A percentile compares a stretch with the other conserved stretches of the same genome.
phyloP scores from a whole-genome alignment of 2,113 vertebrate genomes.

The Triplophysa siluroides region DNA sequence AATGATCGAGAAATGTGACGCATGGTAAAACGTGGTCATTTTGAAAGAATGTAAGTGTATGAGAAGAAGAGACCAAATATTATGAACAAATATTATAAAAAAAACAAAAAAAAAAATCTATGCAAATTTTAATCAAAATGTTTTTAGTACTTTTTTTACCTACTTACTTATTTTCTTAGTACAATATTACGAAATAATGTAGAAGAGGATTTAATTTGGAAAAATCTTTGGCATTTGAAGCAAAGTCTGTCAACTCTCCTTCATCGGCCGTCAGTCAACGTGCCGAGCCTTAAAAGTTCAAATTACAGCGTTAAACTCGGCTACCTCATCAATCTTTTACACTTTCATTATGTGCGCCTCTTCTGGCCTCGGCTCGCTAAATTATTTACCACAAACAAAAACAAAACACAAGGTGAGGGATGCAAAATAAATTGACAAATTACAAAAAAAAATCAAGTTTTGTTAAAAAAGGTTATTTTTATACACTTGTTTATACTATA shows the following conservation, averaged over 20 bases:
- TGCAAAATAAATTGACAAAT: background rate
- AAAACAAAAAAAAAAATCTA: background rate
- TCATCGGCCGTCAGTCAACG: slow-evolving; percentile 41
- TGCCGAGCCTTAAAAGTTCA: slow-evolving; percentile 56
- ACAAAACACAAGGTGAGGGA: slow-evolving; percentile 47
- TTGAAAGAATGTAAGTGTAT: no score
- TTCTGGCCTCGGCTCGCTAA: slow-evolving; percentile 59
- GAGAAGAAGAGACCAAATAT: no score
- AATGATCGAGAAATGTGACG: background rate
- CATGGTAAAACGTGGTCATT: no score
- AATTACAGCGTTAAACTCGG: slow-evolving; percentile 64
- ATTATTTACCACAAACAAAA: slow-evolving; percentile 71
- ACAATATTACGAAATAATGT: background rate
- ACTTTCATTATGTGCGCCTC: slow-evolving; percentile 60
- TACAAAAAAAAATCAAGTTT: background rate
- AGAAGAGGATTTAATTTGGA: background rate
- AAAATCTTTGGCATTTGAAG: slow-evolving; percentile 12
- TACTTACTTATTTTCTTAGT: background rate
- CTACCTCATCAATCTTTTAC: slow-evolving; percentile 74
- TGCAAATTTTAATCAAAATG: background rate
- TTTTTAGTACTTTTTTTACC: no score
- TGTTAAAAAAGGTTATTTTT: background rate
- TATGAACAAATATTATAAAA: no score
- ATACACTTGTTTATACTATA: background rate
- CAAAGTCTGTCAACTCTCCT: background rate